phyloP scores from a whole-genome alignment of 1,140 invertebrate species.

The Danaus melanippus region DNA sequence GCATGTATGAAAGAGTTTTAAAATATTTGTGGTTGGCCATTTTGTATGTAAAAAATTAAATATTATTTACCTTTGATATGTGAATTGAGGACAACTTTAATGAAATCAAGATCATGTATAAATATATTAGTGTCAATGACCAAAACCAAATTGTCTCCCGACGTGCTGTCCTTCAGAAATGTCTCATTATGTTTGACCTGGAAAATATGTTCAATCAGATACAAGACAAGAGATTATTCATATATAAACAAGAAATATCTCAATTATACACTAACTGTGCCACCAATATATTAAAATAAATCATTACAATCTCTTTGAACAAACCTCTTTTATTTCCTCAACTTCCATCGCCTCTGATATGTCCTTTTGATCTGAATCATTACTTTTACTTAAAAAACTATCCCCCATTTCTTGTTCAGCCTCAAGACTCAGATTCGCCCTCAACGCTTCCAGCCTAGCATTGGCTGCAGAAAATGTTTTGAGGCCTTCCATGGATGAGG shows the following conservation, averaged over 20 bases:
- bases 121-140: slow-evolving; percentile 65
- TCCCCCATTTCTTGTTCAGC: slow-evolving; percentile 27
- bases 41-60: too few species aligned
- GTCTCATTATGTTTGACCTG: slow-evolving; percentile 26
- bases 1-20: too few species aligned
- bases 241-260: too few species aligned
- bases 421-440: slow-evolving; percentile 30
- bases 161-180: slow-evolving; percentile 9
- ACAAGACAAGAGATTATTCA: too few species aligned
- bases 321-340: slow-evolving; percentile 44
- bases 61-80: slow-evolving; percentile 49
- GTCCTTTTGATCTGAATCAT: slow-evolving; percentile 12
- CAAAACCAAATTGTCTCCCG: slow-evolving; percentile 33
- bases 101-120: slow-evolving; percentile 57
- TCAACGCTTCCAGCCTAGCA: slow-evolving; percentile 39
- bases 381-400: slow-evolving; percentile 23
- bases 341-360: slow-evolving; percentile 46
- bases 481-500: slow-evolving; percentile 26
- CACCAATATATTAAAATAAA: not conserved
- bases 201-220: slow-evolving; percentile 12
- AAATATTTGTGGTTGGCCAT: too few species aligned
- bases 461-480: slow-evolving; percentile 35
- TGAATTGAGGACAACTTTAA: slow-evolving; percentile 54
- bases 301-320: slow-evolving; percentile 11
- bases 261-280: too few species aligned